Percentiles rank a stretch among this genome's conserved stretches.
Evolutionary conservation across 2,888 invertebrate genomes (phyloP).

Genomic region (Lochmaea capreae): DNA sequence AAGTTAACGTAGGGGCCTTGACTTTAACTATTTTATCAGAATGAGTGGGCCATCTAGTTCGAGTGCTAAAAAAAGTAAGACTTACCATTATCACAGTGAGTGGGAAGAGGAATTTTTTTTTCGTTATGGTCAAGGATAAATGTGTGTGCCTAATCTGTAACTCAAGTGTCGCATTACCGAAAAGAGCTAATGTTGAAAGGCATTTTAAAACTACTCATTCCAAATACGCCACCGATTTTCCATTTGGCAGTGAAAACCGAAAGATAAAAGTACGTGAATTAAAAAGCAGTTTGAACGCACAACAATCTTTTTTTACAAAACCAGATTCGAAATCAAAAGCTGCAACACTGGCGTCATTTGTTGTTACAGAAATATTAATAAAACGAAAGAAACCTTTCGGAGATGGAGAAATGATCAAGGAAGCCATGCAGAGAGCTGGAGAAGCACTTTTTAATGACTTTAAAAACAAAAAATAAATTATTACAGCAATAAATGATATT

Average conservation of each 20-base stretch:
- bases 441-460: neutral
- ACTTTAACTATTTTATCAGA: too few species aligned
- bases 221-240: too few species aligned
- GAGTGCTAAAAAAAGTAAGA: too few species aligned
- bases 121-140: too few species aligned
- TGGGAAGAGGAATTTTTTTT: too few species aligned
- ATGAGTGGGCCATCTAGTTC: too few species aligned
- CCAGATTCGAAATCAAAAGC: constrained; percentile 5
- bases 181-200: constrained; percentile 13
- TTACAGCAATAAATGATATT: too few species aligned
- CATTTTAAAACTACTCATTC: constrained; percentile 9
- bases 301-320: constrained; percentile 20
- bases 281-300: constrained; percentile 7
- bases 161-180: constrained; percentile 10
- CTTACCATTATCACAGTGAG: too few species aligned
- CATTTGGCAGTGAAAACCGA: too few species aligned
- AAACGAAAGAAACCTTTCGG: constrained; percentile 24
- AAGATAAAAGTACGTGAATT: constrained; percentile 3
- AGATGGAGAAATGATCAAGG: constrained; percentile 23
- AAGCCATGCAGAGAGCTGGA: constrained; percentile 14
- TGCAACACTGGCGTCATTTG: constrained; percentile 2
- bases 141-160: neutral
- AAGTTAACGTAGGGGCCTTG: too few species aligned
- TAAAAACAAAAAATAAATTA: too few species aligned
- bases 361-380: constrained; percentile 13